A percentile compares a stretch with the other conserved stretches of the same genome.
Conservation (phyloP, 2,797 vertebrate species). For the Sebastes diaconus region DNA sequence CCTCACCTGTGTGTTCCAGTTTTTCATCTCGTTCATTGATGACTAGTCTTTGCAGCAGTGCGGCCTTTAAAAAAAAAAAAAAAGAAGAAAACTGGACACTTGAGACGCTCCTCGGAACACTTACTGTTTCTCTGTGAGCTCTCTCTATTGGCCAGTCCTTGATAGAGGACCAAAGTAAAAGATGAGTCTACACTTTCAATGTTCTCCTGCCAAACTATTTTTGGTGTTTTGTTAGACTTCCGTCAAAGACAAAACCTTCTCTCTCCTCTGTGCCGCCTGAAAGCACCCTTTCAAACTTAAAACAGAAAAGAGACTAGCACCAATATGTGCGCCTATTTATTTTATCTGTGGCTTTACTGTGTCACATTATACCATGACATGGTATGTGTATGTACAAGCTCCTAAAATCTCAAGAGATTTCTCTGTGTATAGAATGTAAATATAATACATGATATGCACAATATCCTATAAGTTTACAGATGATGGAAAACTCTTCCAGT, state of each 20-base stretch:
- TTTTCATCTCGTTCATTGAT: slow-evolving; percentile 28
- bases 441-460: slow-evolving; percentile 83
- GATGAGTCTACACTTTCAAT: background rate
- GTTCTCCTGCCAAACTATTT: slow-evolving; percentile 33
- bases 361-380: slow-evolving; percentile 49
- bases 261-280: slow-evolving; percentile 26
- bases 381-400: slow-evolving; percentile 71
- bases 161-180: slow-evolving; percentile 1
- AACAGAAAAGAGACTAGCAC: slow-evolving; percentile 65
- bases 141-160: background rate
- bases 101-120: background rate
- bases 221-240: slow-evolving; percentile 44
- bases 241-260: slow-evolving; percentile 13
- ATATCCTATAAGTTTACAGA: slow-evolving; percentile 64
- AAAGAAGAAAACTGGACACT: background rate
- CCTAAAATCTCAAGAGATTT: slow-evolving; percentile 60
- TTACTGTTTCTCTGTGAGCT: background rate
- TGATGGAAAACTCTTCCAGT: slow-evolving; percentile 42
- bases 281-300: slow-evolving; percentile 39
- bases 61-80: slow-evolving; percentile 23
- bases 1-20: slow-evolving; percentile 24
- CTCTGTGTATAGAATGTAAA: slow-evolving; percentile 74
- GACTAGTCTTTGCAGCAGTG: slow-evolving; percentile 11
- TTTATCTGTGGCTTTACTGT: slow-evolving; percentile 51
- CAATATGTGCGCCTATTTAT: slow-evolving; percentile 59